Evolutionary conservation across 1,140 invertebrate genomes (phyloP).

Genomic region (Leptinotarsa lineolata): DNA sequence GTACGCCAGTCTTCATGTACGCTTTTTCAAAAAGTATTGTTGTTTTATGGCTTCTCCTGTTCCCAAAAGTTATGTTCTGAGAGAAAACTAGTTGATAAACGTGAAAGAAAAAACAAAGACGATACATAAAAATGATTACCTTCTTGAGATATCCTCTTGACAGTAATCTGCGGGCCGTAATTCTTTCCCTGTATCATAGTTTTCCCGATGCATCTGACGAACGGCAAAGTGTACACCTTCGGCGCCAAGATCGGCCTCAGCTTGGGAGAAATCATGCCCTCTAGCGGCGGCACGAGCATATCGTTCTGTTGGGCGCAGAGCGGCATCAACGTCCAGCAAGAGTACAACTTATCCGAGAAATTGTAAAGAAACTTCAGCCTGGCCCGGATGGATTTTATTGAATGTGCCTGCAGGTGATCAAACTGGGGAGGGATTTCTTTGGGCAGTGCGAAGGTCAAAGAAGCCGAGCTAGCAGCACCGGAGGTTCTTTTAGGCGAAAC

Average conservation of each 20-base stretch:
- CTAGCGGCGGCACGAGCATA: slow-evolving; percentile 54
- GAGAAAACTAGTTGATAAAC: too few relatives aligned
- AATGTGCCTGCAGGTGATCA: slow-evolving; percentile 59
- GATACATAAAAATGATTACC: slow-evolving; percentile 51
- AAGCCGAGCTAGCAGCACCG: slow-evolving; percentile 46
- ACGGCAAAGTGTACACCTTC: slow-evolving; percentile 67
- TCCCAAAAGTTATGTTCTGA: too few relatives aligned
- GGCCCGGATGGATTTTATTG: slow-evolving; percentile 61
- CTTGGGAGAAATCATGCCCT: slow-evolving; percentile 58
- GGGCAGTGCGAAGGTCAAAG: slow-evolving; percentile 62
- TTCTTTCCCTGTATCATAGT: slow-evolving; percentile 73
- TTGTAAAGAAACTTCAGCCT: slow-evolving; percentile 65
- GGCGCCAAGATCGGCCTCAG: slow-evolving; percentile 64
- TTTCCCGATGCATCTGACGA: slow-evolving; percentile 66
- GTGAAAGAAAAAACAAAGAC: too few relatives aligned
- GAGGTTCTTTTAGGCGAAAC: slow-evolving; percentile 58
- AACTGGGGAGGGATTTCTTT: slow-evolving; percentile 64
- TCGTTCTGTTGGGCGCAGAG: slow-evolving; percentile 57
- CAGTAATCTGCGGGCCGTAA: slow-evolving; percentile 71
- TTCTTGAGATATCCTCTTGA: slow-evolving; percentile 64
- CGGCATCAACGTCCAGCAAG: slow-evolving; percentile 67
- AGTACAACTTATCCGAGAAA: slow-evolving; percentile 69
- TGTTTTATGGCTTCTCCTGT: background rate
- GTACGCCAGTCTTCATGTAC: too few relatives aligned
- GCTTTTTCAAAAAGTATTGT: too few relatives aligned